Base-by-base conservation (phyloP, 1,140 invertebrate species). In the Hesperophylax magnus region DNA sequence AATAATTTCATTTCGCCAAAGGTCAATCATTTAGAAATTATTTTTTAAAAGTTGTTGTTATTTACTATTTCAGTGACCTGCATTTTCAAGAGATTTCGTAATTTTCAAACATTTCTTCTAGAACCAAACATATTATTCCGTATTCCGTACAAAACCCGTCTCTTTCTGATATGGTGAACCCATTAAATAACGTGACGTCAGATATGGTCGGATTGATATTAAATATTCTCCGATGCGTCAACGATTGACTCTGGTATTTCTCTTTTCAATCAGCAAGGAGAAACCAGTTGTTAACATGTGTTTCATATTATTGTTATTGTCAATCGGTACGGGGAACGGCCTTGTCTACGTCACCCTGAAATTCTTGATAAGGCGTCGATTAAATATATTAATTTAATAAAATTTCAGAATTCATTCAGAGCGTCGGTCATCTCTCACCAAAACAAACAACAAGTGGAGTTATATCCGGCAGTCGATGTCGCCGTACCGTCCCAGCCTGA, bases 321-420 rank as follows among this genome's bases (percentile, higher is more conserved):
- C 67, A 79, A 60, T 79, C 81, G 77, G 67, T 71, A 72, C 61
- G 11, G 52, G 72, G 61, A 78, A 82, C 77, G 72, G 53, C 81
- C 81, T 82, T 82, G 63, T 47, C 71, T 78, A 77, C 71, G 67
- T 82, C 77, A 79, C 78, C 77, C 71, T 82, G 81, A 80, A 79
- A 80, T 72, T 79, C 77, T 71, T 80, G 72, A 79, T 74, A 78
- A 74, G 60, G 67, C 53, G 39, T 79, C 71, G 34, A 71, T 71
- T 52, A 52, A 67, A 27, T 67, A 14, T 14, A 47, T 47, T 47
- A 47, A 47, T 14, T 47, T 47, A 47, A 47, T 47, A 11, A 47
- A 47, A 47, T 47, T 47, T 47, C 39, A 47, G 39, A 47, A 14
- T 14, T 47, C 39, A 47, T 47, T 47, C 39, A 47, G 39, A 47